Base-by-base conservation (phyloP, 1,140 invertebrate genomes). In the Hyles vespertilio region DNA sequence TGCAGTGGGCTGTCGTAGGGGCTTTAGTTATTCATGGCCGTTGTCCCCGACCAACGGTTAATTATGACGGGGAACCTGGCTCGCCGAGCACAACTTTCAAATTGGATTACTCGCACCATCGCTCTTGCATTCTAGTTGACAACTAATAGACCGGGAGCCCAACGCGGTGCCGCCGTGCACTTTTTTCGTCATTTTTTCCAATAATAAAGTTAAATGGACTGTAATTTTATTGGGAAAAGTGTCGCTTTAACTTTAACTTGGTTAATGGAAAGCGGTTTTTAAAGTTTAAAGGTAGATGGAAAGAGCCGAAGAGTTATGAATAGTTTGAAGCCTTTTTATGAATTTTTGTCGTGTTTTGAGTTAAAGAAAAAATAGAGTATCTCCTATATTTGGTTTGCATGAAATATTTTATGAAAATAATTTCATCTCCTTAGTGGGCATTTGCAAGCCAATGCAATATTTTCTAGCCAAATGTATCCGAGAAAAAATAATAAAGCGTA, bases 91-190 rank as follows among this genome's bases (percentile, higher is more conserved):
- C 59, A 75, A 79, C 71, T 79, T 71, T 78, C 63, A 79, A 76
- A 79, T 79, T 77, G 74, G 78, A 77, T 81, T 77, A 79, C 65
- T 68, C 70, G 72, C 74, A 63, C 67, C 73, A 73, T 71, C 67
- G 72, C 58, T 61, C 66, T 61, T 60, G 45, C 60, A 60, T 53
- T 63, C 66, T 72, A 72, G 65, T 66, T 74, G 66, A 70, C 65
- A 72, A 70, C 63, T 67, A 65, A 67, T 59, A 56, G 54, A 54
- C 49, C 54, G 47, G 40, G 8, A 33, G 7, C 32, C 33, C 22
- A 47, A 10, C 46, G 6, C 46, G 10, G 5, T n/a, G 46, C 1
- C 5, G 5, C n/a, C 2, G 46, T 4, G n/a, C 12, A 48, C 46
- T 11, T n/a, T 11, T 48, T 48, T 48, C n/a, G n/a, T 40, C 36